Evolutionary conservation across 2,888 invertebrate species (phyloP), one percentile per base, ranked within the genome.

Genomic region (Tryphoninae sp.): DNA sequence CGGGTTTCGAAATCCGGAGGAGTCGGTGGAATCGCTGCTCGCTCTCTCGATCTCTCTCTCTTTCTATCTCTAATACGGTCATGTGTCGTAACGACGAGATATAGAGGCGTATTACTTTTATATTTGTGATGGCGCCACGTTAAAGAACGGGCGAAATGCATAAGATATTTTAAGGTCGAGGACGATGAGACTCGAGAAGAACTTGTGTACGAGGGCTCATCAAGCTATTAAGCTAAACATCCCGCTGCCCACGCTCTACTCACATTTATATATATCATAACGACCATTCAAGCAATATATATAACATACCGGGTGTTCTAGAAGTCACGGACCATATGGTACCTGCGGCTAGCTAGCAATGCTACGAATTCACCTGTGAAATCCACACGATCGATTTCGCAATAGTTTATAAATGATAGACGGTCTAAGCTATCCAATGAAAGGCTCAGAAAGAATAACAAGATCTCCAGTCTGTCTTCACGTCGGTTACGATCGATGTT

Each of bases 161-260:
- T 51, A 40, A 64, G 49, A 51, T 40, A 71, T 80, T 80, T 69
- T 65, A 75, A 75, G 75, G 69, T 59, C 75, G 75, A 75, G 74
- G 69, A 74, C 74, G 68, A 62, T n/a, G 49, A 49, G 49, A 49
- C 49, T 49, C 49, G 49, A 49, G 49, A 11, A n/a, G 4, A n/a
- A 11, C n/a, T 49, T 53, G 16, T 8, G n/a, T 19, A 19, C 33
- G 45, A 55, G 62, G 33, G 40, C 61, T 55, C 68, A 69, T 74
- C 74, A 72, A 51, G 79, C 79, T 62, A 64, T 79, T 79, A 64
- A 69, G 33, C 74, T 64, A 64, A 74, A 80, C 74, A 58, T 33
- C 68, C 22, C 9, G 45, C 71, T 65, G 75, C 74, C 80, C 75
- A 80, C 80, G 55, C 59, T 76, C 49, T 9, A 26, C n/a, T 58